phyloP scores from a whole-genome alignment of 1,140 invertebrate genomes.

The Drosophila parvula region DNA sequence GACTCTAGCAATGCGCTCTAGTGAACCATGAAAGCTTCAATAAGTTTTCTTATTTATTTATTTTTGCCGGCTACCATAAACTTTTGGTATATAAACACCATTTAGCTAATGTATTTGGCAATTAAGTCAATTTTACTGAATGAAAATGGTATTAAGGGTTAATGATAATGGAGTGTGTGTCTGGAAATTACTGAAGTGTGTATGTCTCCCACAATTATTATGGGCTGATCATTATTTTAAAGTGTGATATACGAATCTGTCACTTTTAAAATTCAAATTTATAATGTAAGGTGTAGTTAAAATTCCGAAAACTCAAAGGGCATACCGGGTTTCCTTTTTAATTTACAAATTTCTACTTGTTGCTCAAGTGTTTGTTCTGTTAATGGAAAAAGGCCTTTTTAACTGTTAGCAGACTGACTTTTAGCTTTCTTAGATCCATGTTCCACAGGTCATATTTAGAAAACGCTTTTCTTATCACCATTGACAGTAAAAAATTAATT shows the following conservation, averaged over 20 bases:
- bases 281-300: background rate
- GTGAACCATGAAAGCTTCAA: background rate
- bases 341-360: slow-evolving; percentile 13
- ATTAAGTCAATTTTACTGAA: slow-evolving; percentile 1
- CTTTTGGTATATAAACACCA: background rate
- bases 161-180: slow-evolving; percentile 14
- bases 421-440: background rate
- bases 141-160: background rate
- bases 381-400: background rate
- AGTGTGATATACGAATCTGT: background rate
- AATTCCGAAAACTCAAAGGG: background rate
- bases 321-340: background rate
- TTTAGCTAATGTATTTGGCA: slow-evolving; percentile 1
- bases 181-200: slow-evolving; percentile 1
- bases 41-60: background rate
- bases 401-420: background rate
- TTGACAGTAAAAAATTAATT: background rate
- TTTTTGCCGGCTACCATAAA: slow-evolving; percentile 5
- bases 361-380: slow-evolving; percentile 2
- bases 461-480: background rate
- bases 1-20: background rate
- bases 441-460: slow-evolving; percentile 1
- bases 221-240: background rate
- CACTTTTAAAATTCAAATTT: background rate
- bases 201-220: slow-evolving; percentile 18